These are phyloP conservation scores for Tenrec ecaudatus DNA, from an alignment of 2,113 vertebrate species.

Conservation along the genomic window DNA sequence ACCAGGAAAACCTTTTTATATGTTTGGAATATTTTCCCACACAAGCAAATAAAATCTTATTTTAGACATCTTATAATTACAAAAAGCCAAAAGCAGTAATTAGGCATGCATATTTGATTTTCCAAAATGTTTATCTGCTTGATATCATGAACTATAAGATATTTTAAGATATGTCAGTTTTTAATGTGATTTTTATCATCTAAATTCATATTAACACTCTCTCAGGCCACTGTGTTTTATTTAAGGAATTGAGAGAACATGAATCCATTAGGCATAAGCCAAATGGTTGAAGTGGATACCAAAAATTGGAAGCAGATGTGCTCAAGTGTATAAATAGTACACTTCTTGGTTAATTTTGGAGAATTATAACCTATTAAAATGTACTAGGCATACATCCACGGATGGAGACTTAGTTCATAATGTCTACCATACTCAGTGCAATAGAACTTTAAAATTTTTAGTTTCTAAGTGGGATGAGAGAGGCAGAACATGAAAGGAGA, in stretches of 20 bases:
- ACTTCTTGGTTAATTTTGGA: conserved; percentile 9
- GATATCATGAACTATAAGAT: conserved; percentile 19
- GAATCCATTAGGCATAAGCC: background rate
- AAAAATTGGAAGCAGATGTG: conserved; percentile 34
- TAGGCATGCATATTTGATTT: conserved; percentile 38
- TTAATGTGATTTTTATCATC: conserved; percentile 2
- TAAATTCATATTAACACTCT: conserved; percentile 30
- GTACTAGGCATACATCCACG: background rate
- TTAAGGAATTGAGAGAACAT: background rate
- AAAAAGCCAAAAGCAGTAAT: conserved; percentile 42
- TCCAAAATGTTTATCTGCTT: conserved; percentile 23
- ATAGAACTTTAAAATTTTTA: background rate
- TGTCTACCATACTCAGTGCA: background rate
- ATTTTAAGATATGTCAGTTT: background rate
- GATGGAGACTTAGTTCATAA: background rate
- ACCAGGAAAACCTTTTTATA: conserved; percentile 35
- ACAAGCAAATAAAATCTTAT: conserved; percentile 55
- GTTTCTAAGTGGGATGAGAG: background rate
- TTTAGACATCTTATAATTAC: conserved; percentile 42
- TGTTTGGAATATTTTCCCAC: conserved; percentile 58
- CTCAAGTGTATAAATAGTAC: background rate
- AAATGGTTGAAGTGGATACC: background rate
- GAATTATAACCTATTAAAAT: background rate
- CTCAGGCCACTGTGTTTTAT: conserved; percentile 6
- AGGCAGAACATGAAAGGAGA: background rate